Evolutionary conservation across 2,113 vertebrate species (phyloP).

Genomic region (Dinomys branickii): DNA sequence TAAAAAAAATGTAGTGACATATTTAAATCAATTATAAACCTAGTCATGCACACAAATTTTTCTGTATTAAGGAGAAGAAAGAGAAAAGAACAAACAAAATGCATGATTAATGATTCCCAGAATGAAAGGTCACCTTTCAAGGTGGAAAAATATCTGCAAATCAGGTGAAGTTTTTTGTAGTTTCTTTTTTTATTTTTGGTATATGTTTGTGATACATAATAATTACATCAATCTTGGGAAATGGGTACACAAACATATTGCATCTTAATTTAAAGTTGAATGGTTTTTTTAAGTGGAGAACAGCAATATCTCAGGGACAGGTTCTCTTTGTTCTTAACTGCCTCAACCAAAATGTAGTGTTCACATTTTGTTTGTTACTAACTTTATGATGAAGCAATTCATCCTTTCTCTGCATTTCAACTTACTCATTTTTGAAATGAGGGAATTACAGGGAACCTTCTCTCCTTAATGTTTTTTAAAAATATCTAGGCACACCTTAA

Average conservation of each 20-base stretch:
- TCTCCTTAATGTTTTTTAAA: not conserved
- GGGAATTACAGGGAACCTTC: not conserved
- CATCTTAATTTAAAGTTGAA: not conserved
- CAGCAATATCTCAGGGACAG: not conserved
- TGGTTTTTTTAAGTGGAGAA: slow-evolving; percentile 8
- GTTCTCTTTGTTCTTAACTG: slow-evolving; percentile 37
- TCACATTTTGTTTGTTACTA: not conserved
- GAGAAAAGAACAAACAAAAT: slow-evolving; percentile 17
- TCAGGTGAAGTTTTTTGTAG: not conserved
- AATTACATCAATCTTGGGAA: not conserved
- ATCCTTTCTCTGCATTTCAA: not conserved
- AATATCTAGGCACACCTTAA: not conserved
- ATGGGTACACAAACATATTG: not conserved
- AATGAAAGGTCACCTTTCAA: slow-evolving; percentile 19
- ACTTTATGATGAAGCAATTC: not conserved
- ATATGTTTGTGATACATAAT: not conserved
- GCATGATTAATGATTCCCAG: slow-evolving; percentile 32
- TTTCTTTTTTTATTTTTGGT: not conserved
- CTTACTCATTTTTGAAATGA: not conserved
- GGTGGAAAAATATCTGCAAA: slow-evolving; percentile 30
- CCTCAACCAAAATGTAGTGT: not conserved
- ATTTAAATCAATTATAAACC: slow-evolving; percentile 11
- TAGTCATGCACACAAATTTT: not conserved
- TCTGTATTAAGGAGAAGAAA: slow-evolving; percentile 15
- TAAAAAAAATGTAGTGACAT: not conserved